Base-by-base conservation (phyloP, 2,888 invertebrate species). In the Syritta pipiens region DNA sequence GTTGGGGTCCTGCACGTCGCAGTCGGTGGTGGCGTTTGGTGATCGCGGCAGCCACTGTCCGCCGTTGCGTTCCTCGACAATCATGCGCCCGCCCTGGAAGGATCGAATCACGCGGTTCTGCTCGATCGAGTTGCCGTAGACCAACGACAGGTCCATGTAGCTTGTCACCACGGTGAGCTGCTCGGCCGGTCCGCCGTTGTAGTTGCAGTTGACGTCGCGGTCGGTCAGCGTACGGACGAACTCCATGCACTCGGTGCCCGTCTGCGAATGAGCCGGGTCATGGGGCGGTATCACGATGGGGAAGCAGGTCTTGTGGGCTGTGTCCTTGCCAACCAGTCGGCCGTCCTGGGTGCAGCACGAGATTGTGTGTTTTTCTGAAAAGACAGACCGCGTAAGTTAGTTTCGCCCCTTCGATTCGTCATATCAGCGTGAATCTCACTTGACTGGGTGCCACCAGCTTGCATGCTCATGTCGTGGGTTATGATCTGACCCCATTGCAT, bases 101-200 rank as follows among this genome's bases (percentile, higher is more conserved):
- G 93, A 91, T 4, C 96, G 90, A 14, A 96, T 89, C 19, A 91
- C 91, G 5, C 90, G 90, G 10, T 93, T 92, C 77, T 93, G 92
- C 30, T 91, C 89, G 9, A 91, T 90, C 2, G 91, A 93, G 76
- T 93, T 95, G 1, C 96, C 96, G 84, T 96, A 97, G 1, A 96
- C 93, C 26, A 94, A 87, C 0, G 96, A 96, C 2, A 94, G 90
- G 69, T 96, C 96, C 91, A 96, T 89, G 84, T 84, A 88, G 1
- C 87, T 79, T 4, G 88, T 88, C 12, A 89, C 89, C 4, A 84
- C 84, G 42, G 88, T 86, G 86, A 94, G 91, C 90, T 94, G 94
- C 88, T 94, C 93, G 2, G 93, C 93, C 71, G 91, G 90, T 1
- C 86, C 85, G 1, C 83, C 83, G 46, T 89, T 88, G 71, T 91